These are phyloP conservation scores for Amblyopsis rosae DNA, from an alignment of 2,113 vertebrate species.

Conservation along the genomic window DNA sequence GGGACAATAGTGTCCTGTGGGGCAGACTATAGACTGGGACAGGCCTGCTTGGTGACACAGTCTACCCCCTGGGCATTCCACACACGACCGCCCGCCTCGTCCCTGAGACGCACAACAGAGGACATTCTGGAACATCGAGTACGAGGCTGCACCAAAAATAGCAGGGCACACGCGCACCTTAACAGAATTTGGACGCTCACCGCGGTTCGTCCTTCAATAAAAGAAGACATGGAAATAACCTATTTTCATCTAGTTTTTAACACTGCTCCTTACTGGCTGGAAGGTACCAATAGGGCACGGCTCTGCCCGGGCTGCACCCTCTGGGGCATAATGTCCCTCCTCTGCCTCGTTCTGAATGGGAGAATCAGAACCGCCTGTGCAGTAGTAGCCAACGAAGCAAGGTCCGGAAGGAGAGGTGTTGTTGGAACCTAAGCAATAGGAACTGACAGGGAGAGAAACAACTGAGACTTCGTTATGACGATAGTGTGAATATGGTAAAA, in stretches of 20 bases:
- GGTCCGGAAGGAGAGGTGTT: conserved; percentile 77
- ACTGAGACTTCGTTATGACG: not conserved
- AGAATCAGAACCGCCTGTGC: conserved; percentile 75
- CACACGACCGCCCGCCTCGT: conserved; percentile 73
- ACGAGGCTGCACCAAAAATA: not conserved
- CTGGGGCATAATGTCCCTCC: conserved; percentile 77
- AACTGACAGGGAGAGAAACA: conserved; percentile 51
- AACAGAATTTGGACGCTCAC: conserved; percentile 4
- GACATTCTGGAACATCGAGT: not conserved
- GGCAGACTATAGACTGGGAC: conserved; percentile 74
- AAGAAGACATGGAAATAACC: not conserved
- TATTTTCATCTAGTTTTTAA: not conserved
- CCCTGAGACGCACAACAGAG: conserved; percentile 58
- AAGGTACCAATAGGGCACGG: conserved; percentile 82
- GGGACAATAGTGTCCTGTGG: conserved; percentile 84
- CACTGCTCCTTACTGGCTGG: conserved; percentile 77
- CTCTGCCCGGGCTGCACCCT: conserved; percentile 76
- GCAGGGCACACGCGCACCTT: not conserved
- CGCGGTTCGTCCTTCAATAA: not conserved
- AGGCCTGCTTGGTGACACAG: conserved; percentile 83
- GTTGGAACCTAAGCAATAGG: conserved; percentile 80
- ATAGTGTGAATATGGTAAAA: not conserved
- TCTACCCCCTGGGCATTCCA: conserved; percentile 77
- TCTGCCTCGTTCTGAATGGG: conserved; percentile 77
- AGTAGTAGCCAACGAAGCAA: conserved; percentile 85